Evolutionary conservation across 2,113 vertebrate species (phyloP), one percentile per base, ranked within the genome.

Genomic region (Rhinopithecus roxellana): DNA sequence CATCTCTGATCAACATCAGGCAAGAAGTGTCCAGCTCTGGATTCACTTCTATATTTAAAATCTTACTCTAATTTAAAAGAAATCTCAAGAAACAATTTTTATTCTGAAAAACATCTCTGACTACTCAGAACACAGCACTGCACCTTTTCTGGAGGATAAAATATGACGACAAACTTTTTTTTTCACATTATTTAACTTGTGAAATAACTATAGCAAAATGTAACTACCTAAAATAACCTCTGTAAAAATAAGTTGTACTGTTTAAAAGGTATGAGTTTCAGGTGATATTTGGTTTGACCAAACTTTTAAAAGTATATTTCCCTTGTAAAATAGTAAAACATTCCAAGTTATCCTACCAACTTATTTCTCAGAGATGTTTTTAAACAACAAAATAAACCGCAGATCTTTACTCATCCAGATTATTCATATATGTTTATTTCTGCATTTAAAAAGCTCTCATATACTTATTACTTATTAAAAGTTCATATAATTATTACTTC

Each of bases 321-420:
- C 9, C 35, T 67, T 89, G 7, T 35, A 80, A 89, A 80, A 86
- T 80, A 38, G 57, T 64, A 20, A 72, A 61, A 80, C 88, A 67
- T 43, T 80, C 11, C 7, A 84, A 40, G 3, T 85, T 95, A 57
- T 48, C 43, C 79, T 85, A 40, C 79, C 13, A 45, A 40, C 22
- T 89, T 57, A 93, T 40, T 48, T 95, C 59, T 52, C 45, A 84
- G 43, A 89, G 72, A 85, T 64, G 23, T 22, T 80, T 94, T 92
- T 38, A 43, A 96, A 91, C 38, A n/a, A 91, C 18, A 90, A 52
- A 82, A 30, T 43, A 88, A 82, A 72, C 12, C 43, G 4, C 14
- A 18, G 84, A 35, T 74, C 23, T 78, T 78, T 57, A 84, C 52
- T 84, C 77, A 90, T 48, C 18, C 80, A 80, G n/a, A 72, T 40